These are phyloP conservation scores for Chiropotes sagulatus DNA, from an alignment of 2,797 vertebrate genomes.

Conservation along the genomic window DNA sequence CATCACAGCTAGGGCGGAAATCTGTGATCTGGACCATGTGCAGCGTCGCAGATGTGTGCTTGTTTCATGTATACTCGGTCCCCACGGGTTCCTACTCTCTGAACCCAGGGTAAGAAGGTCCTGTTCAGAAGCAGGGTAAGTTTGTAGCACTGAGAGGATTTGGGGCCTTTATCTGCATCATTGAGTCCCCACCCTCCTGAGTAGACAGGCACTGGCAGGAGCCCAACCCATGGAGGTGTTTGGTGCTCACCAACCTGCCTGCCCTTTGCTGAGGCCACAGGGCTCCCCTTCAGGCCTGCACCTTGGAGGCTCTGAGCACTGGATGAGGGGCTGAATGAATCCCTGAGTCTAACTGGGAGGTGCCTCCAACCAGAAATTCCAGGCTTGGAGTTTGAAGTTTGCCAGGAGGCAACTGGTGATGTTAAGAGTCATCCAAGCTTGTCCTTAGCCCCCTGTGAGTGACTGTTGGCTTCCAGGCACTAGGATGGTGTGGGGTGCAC, in stretches of 20 bases:
- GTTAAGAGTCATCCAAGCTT: not conserved
- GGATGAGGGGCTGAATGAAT: not conserved
- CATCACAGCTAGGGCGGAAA: not conserved
- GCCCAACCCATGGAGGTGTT: not conserved
- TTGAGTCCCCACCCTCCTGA: not conserved
- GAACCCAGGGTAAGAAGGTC: not conserved
- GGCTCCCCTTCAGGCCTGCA: not conserved
- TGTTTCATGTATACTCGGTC: not conserved
- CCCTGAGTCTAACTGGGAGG: not conserved
- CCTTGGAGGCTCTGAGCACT: not conserved
- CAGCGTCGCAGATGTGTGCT: not conserved
- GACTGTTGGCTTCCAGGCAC: constrained; percentile 2
- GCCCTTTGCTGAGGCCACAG: not conserved
- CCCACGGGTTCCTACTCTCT: not conserved
- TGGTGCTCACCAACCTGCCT: not conserved
- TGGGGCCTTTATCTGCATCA: not conserved
- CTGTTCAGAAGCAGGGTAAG: not conserved
- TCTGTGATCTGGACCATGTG: constrained; percentile 2
- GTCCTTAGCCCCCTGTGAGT: not conserved
- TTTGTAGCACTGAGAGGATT: not conserved
- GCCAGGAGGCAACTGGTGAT: not conserved
- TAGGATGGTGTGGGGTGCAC: not conserved
- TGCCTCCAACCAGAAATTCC: constrained; percentile 23
- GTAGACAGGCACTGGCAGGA: not conserved
- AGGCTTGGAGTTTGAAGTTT: not conserved